A percentile compares a stretch with the other conserved stretches of the same genome.
phyloP scores from a whole-genome alignment of 2,888 invertebrate species.

The Leptopilina myrica region DNA sequence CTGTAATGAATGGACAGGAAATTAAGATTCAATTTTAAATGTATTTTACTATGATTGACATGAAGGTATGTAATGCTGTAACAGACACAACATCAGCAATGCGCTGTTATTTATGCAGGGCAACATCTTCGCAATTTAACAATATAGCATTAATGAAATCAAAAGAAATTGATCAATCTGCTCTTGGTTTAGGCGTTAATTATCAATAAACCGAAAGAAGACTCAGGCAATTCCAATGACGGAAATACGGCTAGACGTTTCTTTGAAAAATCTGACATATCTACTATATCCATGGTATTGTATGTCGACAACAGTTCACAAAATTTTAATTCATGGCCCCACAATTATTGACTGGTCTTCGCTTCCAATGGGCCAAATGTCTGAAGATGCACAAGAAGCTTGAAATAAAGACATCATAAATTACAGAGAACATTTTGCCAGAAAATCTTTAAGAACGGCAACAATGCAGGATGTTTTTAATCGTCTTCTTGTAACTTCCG shows the following conservation, averaged over 20 bases:
- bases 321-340: neutral
- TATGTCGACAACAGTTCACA: slow-evolving; percentile 16
- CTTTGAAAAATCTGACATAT: slow-evolving; percentile 42
- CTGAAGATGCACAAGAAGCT: slow-evolving; percentile 44
- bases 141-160: neutral
- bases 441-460: slow-evolving; percentile 32
- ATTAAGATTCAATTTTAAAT: neutral
- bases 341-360: slow-evolving; percentile 9
- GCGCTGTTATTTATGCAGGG: slow-evolving; percentile 14
- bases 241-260: slow-evolving; percentile 48
- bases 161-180: neutral
- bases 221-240: neutral
- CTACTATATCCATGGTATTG: slow-evolving; percentile 28
- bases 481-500: slow-evolving; percentile 41
- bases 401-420: slow-evolving; percentile 40
- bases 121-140: neutral
- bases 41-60: slow-evolving; percentile 31
- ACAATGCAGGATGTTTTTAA: slow-evolving; percentile 47
- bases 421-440: slow-evolving; percentile 37
- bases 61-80: slow-evolving; percentile 20
- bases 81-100: slow-evolving; percentile 24
- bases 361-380: slow-evolving; percentile 43
- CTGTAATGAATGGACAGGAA: neutral
- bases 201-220: slow-evolving; percentile 28
- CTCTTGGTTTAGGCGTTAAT: slow-evolving; percentile 23